A percentile compares a stretch with the other conserved stretches of the same genome.
Evolutionary conservation across 1,140 invertebrate species (phyloP).

Genomic region (Drosophila tristis): DNA sequence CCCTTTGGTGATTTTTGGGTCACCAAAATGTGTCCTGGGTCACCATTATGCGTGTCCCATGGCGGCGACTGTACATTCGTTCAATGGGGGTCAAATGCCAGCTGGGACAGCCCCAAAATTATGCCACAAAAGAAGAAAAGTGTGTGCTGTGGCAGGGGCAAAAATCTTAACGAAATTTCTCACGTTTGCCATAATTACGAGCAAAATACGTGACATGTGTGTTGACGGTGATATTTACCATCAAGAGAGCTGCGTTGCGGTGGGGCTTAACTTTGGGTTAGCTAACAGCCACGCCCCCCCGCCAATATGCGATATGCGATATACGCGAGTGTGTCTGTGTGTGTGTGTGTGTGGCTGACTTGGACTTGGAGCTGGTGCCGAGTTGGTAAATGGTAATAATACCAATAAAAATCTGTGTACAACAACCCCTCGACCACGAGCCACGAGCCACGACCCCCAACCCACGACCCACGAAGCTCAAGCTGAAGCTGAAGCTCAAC

Average conservation of each 20-base stretch:
- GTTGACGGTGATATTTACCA: constrained; percentile 72
- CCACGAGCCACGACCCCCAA: too few relatives aligned
- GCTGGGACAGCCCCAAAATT: constrained; percentile 71
- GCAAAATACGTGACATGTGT: constrained; percentile 82
- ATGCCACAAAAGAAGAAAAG: constrained; percentile 53
- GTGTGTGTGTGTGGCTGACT: too few relatives aligned
- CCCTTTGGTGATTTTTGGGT: neutral
- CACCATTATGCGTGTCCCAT: neutral
- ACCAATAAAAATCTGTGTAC: constrained; percentile 75
- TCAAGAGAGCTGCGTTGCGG: neutral
- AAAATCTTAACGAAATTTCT: constrained; percentile 83
- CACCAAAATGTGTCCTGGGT: neutral
- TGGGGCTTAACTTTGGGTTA: neutral
- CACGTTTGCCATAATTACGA: constrained; percentile 83
- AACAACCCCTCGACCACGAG: neutral
- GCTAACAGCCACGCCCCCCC: too few relatives aligned
- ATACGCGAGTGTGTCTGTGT: too few relatives aligned
- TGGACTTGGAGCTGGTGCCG: constrained; percentile 19
- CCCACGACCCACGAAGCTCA: too few relatives aligned
- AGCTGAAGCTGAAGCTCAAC: neutral
- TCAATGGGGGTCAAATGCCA: constrained; percentile 14
- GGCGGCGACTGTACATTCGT: constrained; percentile 28
- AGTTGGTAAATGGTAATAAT: constrained; percentile 74
- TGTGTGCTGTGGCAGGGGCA: constrained; percentile 52
- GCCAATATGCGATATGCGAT: too few relatives aligned